Base-by-base conservation (phyloP, 2,113 vertebrate species). In the Scatophagus argus region DNA sequence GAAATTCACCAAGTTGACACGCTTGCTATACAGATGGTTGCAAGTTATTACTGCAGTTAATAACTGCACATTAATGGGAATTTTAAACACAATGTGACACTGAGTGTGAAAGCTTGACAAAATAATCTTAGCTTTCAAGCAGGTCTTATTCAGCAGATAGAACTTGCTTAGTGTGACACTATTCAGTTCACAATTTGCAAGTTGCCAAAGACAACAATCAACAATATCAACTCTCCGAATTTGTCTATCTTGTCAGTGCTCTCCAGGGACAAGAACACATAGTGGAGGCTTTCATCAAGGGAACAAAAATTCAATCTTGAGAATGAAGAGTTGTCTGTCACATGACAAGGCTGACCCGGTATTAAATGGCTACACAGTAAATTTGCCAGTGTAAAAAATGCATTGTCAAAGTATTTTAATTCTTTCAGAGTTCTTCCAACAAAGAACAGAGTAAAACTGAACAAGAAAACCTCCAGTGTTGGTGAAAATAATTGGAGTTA, bases 311-410 rank as follows among this genome's bases (percentile, higher is more conserved):
- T 65, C 58, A 83, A 87, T 80, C 80, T 65, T 43, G 29, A 52
- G 68, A 77, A 77, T 84, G 85, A 88, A 75, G 79, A 74, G 88
- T 82, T 43, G 87, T 86, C 90, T 87, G 91, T 91, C 88, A 89
- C 72, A 82, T 77, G 87, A 89, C 90, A 91, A 92, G 91, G 93
- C 66, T 88, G 84, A 61, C 63, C 83, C 43, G 70, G 77, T 82
- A 92, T 90, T 78, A 91, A 92, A 89, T 74, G 62, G 32, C 81
- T 60, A n/a, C 39, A 69, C 76, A 84, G 91, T 92, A 90, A 93
- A n/a, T n/a, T n/a, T n/a, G n/a, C n/a, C n/a, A n/a, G n/a, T n/a
- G n/a, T n/a, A n/a, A n/a, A n/a, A n/a, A n/a, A n/a, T n/a, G n/a
- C n/a, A n/a, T n/a, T n/a, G n/a, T n/a, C n/a, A n/a, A n/a, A n/a